Conservation (phyloP, 2,797 vertebrate genomes). For the Melanotaenia trifasciata region DNA sequence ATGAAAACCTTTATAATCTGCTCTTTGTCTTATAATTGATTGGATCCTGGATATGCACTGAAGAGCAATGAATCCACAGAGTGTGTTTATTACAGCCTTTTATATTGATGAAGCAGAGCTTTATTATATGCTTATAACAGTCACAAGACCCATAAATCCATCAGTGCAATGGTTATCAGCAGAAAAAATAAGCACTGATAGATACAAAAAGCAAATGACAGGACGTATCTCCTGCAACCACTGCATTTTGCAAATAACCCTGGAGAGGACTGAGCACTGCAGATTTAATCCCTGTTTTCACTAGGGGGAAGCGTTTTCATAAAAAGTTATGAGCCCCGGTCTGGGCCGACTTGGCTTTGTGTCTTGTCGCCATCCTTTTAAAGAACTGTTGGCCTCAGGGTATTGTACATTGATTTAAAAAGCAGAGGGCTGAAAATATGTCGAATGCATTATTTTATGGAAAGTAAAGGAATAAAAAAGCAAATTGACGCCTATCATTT, state of each 20-base stretch:
- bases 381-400: slow-evolving; percentile 59
- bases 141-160: slow-evolving; percentile 42
- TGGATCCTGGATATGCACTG: slow-evolving; percentile 26
- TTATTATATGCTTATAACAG: slow-evolving; percentile 36
- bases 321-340: slow-evolving; percentile 63
- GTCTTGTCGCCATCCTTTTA: slow-evolving; percentile 63
- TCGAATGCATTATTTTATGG: slow-evolving; percentile 54
- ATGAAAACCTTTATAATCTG: slow-evolving; percentile 27
- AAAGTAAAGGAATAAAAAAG: slow-evolving; percentile 36
- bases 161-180: slow-evolving; percentile 45
- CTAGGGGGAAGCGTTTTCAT: slow-evolving; percentile 70
- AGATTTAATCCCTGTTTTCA: slow-evolving; percentile 61
- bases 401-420: slow-evolving; percentile 71
- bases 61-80: slow-evolving; percentile 24
- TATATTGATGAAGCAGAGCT: slow-evolving; percentile 5
- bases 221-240: slow-evolving; percentile 27
- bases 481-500: slow-evolving; percentile 37
- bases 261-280: slow-evolving; percentile 24
- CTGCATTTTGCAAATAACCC: slow-evolving; percentile 35
- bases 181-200: slow-evolving; percentile 33
- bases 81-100: slow-evolving; percentile 18
- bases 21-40: slow-evolving; percentile 35
- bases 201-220: slow-evolving; percentile 34
- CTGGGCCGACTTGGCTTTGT: slow-evolving; percentile 56
- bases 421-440: slow-evolving; percentile 70